Base-by-base conservation (phyloP, 2,888 invertebrate genomes). In the Drosophila eohydei region DNA sequence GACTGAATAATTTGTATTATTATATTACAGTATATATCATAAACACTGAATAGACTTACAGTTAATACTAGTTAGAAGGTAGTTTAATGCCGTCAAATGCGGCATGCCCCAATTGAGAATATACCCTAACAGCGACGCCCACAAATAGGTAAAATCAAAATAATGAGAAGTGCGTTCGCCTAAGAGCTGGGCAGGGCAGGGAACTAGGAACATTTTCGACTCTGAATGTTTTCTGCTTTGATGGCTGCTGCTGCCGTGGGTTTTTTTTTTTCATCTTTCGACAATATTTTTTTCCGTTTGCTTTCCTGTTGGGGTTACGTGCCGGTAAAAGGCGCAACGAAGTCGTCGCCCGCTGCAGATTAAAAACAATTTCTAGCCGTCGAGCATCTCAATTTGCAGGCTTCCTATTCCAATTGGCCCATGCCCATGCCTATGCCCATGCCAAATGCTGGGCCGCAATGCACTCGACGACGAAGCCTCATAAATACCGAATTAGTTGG, bases 401-500 rank as follows among this genome's bases (percentile, higher is more conserved):
- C 74, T 86, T 88, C 78, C 73, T 78, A 70, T 67, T 44, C 59
- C 70, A 41, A 66, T 69, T 66, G 52, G 52, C 46, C 30, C 48
- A 14, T 8, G 14, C n/a, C 48, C 16, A 6, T 2, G 11, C 32
- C 50, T 16, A 6, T 2, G 32, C 50, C 50, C 50, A 30, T 16
- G 48, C 32, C n/a, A 46, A 57, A 44, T 58, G 46, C 60, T 55
- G 56, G 73, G 77, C 67, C 78, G 68, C 79, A 78, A 75, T 78
- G 75, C 78, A 75, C 79, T 79, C 79, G 81, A 88, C 52, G 52
- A 26, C 52, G 52, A 52, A 91, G 90, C 91, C 91, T 91, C 91
- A 91, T 91, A 91, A 91, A 91, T 91, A 91, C 90, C 81, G 91
- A 91, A 91, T 91, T 91, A 88, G 89, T 88, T 86, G 84, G 92